Evolutionary conservation across 2,888 invertebrate genomes (phyloP).

Genomic region (Nomada fabriciana): DNA sequence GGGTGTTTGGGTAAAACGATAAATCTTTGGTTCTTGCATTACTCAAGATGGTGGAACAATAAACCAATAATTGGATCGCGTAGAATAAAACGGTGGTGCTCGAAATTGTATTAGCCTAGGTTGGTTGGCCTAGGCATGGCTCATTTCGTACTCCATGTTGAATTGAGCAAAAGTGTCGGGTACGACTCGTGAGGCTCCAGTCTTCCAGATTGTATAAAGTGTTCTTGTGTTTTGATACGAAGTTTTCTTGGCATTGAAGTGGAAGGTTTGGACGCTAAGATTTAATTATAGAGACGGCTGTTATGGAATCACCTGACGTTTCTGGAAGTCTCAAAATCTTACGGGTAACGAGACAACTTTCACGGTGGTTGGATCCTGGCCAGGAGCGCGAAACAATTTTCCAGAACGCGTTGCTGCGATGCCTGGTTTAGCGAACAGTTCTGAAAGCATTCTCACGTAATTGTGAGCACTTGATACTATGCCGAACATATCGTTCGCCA

Average conservation of each 20-base stretch:
- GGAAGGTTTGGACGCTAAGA: background rate
- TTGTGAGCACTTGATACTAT: slow-evolving; percentile 23
- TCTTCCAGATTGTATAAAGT: too few relatives aligned
- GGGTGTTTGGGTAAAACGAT: too few relatives aligned
- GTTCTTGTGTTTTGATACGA: background rate
- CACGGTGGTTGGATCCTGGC: slow-evolving; percentile 45
- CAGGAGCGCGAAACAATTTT: slow-evolving; percentile 59
- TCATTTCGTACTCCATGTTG: too few relatives aligned
- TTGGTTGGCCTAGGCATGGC: too few relatives aligned
- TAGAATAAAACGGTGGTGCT: too few relatives aligned
- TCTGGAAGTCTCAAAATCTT: slow-evolving; percentile 24
- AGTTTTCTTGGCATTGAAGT: background rate
- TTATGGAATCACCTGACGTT: background rate
- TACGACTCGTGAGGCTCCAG: too few relatives aligned
- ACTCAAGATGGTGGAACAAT: too few relatives aligned
- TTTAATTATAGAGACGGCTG: background rate
- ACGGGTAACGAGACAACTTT: slow-evolving; percentile 26
- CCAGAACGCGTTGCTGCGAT: slow-evolving; percentile 13
- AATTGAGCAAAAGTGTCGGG: too few relatives aligned
- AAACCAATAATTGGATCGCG: too few relatives aligned
- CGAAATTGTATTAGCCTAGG: too few relatives aligned
- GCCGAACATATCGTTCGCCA: background rate
- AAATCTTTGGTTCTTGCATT: background rate
- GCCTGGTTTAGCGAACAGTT: slow-evolving; percentile 26
- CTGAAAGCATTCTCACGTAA: slow-evolving; percentile 56